Conservation (phyloP, 2,113 vertebrate genomes). For the Pantherophis guttatus region DNA sequence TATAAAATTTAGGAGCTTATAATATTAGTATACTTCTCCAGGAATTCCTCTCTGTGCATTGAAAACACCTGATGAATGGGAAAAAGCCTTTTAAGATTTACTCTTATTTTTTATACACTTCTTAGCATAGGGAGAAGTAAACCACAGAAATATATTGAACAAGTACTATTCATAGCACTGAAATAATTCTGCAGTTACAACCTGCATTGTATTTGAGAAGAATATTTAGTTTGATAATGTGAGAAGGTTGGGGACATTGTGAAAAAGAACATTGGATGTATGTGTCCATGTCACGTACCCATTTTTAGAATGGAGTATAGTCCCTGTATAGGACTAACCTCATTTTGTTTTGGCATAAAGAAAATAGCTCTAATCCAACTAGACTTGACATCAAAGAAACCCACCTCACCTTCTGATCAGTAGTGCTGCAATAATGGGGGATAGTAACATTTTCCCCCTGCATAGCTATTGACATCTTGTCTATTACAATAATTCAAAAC, state of each 20-base stretch:
- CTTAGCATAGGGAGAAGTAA: neutral
- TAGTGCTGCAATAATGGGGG: neutral
- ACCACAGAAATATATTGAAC: neutral
- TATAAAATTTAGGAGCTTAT: neutral
- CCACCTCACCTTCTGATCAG: rapidly evolving
- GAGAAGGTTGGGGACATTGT: neutral
- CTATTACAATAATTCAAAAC: neutral
- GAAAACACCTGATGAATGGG: neutral
- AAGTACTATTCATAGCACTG: neutral
- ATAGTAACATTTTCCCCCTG: neutral
- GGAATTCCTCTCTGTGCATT: neutral
- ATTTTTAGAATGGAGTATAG: neutral
- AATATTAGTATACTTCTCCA: neutral
- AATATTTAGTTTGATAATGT: neutral
- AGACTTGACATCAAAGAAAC: conserved; percentile 26
- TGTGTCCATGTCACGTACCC: too few species aligned
- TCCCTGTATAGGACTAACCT: neutral
- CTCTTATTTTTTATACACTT: neutral
- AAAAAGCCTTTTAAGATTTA: neutral
- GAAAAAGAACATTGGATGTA: neutral
- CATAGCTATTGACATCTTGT: conserved; percentile 6
- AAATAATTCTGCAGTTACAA: neutral
- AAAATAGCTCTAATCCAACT: neutral
- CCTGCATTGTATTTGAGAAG: neutral
- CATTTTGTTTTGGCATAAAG: neutral